Evolutionary conservation across 1,140 invertebrate genomes (phyloP).

Genomic region (Drosophila mayri): DNA sequence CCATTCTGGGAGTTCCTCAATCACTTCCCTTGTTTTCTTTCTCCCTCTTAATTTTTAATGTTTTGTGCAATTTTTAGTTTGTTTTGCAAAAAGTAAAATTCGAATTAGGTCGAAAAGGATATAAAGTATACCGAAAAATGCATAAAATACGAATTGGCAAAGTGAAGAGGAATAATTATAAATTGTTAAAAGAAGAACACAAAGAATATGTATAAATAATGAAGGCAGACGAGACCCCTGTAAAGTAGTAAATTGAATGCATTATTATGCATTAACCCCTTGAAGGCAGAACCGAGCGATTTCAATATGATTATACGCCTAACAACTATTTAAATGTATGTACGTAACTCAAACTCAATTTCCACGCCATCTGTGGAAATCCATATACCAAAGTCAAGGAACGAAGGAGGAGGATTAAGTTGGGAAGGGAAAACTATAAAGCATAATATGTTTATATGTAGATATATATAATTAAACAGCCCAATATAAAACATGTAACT

Average conservation of each 20-base stretch:
- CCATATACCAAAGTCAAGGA: conserved; percentile 80
- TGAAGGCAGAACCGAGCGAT: conserved; percentile 40
- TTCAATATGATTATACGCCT: conserved; percentile 53
- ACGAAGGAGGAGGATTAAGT: conserved; percentile 44
- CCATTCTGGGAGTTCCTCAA: background rate
- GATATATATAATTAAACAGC: conserved; percentile 74
- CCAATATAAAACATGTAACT: conserved; percentile 68
- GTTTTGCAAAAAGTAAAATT: conserved; percentile 57
- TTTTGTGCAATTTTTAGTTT: conserved; percentile 72
- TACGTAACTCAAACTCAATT: conserved; percentile 80
- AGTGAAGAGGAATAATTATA: conserved; percentile 36
- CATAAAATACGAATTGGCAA: conserved; percentile 51
- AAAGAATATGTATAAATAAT: conserved; percentile 55
- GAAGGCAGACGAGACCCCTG: conserved; percentile 46
- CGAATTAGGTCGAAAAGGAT: conserved; percentile 80
- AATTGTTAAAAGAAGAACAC: conserved; percentile 66
- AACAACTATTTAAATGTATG: conserved; percentile 73
- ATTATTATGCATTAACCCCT: conserved; percentile 28
- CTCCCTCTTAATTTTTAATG: conserved; percentile 27
- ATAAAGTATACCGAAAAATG: conserved; percentile 76
- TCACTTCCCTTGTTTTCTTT: background rate
- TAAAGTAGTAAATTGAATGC: conserved; percentile 67
- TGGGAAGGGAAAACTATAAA: conserved; percentile 45
- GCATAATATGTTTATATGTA: conserved; percentile 80
- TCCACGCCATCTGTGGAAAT: conserved; percentile 75